phyloP scores from a whole-genome alignment of 2,113 vertebrate genomes.

The Phainopepla nitens region DNA sequence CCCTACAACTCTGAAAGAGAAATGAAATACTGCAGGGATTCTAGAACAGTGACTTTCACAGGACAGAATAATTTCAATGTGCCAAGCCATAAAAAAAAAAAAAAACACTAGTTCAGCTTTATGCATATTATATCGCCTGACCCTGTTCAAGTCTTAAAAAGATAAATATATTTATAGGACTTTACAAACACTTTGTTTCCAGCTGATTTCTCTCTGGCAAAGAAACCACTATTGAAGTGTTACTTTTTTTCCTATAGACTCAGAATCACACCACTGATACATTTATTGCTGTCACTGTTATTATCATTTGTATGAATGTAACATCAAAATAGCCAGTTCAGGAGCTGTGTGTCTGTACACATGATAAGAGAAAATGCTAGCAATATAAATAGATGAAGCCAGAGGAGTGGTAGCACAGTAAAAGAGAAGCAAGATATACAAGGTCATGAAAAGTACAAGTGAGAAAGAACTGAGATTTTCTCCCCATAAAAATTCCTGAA shows the following conservation, averaged over 20 bases:
- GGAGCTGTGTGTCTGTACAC: neutral
- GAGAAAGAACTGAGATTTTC: neutral
- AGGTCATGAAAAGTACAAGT: neutral
- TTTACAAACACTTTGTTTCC: neutral
- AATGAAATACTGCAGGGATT: constrained; percentile 27
- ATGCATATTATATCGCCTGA: neutral
- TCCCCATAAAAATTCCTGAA: neutral
- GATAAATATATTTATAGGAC: neutral
- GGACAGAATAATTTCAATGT: neutral
- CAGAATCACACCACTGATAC: neutral
- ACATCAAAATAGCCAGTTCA: neutral
- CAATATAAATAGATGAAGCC: neutral
- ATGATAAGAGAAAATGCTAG: neutral
- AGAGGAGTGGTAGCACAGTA: neutral
- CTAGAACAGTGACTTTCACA: neutral
- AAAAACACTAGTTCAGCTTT: neutral
- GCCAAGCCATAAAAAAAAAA: neutral
- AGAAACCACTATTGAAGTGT: neutral
- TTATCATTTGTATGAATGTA: neutral
- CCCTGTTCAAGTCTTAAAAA: neutral
- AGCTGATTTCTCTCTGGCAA: neutral
- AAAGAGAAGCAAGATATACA: neutral
- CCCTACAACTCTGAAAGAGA: neutral
- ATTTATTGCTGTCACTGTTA: neutral
- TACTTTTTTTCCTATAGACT: neutral